A percentile compares a stretch with the other conserved stretches of the same genome.
Conservation (phyloP, 30 jellyfish, hydroid and myxozoan genomes). For the Turritopsis dohrnii region DNA sequence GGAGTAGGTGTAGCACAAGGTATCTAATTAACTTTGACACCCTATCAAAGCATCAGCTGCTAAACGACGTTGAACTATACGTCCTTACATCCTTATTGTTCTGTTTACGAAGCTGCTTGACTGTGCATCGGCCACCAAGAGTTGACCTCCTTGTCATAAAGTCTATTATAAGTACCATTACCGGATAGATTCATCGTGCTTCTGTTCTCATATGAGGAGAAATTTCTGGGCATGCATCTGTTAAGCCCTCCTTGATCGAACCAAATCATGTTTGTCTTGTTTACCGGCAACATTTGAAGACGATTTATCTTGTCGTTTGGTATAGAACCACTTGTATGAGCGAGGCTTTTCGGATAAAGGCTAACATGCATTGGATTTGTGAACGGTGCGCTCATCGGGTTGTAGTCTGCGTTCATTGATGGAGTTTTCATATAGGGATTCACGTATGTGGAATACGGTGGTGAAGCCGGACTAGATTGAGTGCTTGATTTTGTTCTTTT, state of each 20-base stretch:
- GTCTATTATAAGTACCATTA: not conserved
- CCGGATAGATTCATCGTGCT: not conserved
- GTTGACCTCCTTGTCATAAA: constrained; percentile 8
- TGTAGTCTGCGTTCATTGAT: not conserved
- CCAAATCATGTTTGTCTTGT: constrained; percentile 21
- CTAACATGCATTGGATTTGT: not conserved
- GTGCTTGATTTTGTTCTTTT: constrained; percentile 67
- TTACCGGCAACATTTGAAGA: not conserved
- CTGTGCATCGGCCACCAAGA: constrained; percentile 33
- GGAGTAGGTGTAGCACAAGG: too few species aligned
- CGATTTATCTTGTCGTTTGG: constrained; percentile 20
- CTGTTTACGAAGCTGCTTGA: constrained; percentile 8
- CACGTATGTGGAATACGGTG: constrained; percentile 36
- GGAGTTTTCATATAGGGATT: not conserved
- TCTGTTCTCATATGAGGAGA: constrained; percentile 11
- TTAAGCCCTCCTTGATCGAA: not conserved
- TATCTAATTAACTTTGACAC: too few species aligned
- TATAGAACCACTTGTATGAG: not conserved
- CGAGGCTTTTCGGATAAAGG: constrained; percentile 20
- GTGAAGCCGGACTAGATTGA: constrained; percentile 55
- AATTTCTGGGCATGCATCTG: constrained; percentile 20
- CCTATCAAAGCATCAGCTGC: too few species aligned
- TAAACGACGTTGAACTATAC: too few species aligned
- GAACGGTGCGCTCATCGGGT: constrained; percentile 7
- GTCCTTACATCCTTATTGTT: not conserved